Evolutionary conservation across 1,140 invertebrate species (phyloP).

Genomic region (Cotesia typhae): DNA sequence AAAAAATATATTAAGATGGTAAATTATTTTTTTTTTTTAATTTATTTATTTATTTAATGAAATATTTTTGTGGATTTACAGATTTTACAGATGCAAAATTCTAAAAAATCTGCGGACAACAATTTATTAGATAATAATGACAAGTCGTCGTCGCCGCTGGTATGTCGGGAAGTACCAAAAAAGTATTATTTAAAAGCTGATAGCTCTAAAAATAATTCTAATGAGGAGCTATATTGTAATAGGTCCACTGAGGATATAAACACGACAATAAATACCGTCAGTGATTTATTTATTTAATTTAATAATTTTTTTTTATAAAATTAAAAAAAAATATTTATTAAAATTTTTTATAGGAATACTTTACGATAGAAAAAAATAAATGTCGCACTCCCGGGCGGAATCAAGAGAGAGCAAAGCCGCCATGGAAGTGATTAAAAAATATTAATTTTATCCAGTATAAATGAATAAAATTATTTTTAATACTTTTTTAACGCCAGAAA

Average conservation of each 20-base stretch:
- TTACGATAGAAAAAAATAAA: not conserved
- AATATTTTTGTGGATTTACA: constrained; percentile 21
- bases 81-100: constrained; percentile 60
- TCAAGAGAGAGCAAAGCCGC: constrained; percentile 50
- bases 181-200: constrained; percentile 59
- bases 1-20: constrained; percentile 62
- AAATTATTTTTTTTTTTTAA: constrained; percentile 12
- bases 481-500: too few species aligned
- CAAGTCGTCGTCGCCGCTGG: constrained; percentile 48
- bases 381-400: not conserved
- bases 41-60: not conserved
- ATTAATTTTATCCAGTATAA: constrained; percentile 14
- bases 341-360: not conserved
- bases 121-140: constrained; percentile 28
- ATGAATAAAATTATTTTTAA: too few species aligned
- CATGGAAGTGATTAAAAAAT: constrained; percentile 59
- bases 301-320: too few species aligned
- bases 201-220: constrained; percentile 45
- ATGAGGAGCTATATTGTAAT: constrained; percentile 48
- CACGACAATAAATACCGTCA: constrained; percentile 11
- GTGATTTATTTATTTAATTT: not conserved
- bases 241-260: constrained; percentile 1
- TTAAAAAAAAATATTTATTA: too few species aligned
- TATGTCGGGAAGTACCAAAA: constrained; percentile 55
- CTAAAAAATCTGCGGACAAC: constrained; percentile 44